phyloP scores from a whole-genome alignment of 2,797 vertebrate species.

The Gymnothorax reevesii region DNA sequence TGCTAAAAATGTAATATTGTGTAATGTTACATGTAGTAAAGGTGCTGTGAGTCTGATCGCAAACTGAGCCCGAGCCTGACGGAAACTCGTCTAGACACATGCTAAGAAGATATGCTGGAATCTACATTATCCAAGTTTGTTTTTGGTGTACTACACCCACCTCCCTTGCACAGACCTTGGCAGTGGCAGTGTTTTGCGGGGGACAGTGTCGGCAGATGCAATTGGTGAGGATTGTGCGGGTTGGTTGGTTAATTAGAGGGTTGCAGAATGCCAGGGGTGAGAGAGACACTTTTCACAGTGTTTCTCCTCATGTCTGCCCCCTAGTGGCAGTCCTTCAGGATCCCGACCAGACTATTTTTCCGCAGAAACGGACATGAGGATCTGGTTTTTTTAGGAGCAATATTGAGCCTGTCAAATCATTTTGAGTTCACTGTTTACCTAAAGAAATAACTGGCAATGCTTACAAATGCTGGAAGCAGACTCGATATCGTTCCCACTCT shows the following conservation, averaged over 20 bases:
- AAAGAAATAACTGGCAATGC: neutral
- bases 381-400: neutral
- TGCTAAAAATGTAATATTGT: no score
- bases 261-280: slow-evolving; percentile 20
- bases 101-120: neutral
- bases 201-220: neutral
- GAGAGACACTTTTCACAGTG: neutral
- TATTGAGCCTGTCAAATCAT: neutral
- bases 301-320: neutral
- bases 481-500: neutral
- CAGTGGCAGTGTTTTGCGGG: neutral
- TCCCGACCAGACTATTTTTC: neutral
- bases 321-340: slow-evolving; percentile 5
- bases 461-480: neutral
- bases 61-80: neutral
- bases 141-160: neutral
- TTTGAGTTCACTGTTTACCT: neutral
- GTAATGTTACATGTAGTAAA: neutral
- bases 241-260: neutral
- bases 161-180: neutral
- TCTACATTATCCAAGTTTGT: neutral
- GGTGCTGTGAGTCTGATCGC: neutral
- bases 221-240: neutral
- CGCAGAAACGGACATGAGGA: neutral
- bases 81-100: neutral